Conservation (phyloP, 2,888 invertebrate genomes). For the Cyrtodaria siliqua region DNA sequence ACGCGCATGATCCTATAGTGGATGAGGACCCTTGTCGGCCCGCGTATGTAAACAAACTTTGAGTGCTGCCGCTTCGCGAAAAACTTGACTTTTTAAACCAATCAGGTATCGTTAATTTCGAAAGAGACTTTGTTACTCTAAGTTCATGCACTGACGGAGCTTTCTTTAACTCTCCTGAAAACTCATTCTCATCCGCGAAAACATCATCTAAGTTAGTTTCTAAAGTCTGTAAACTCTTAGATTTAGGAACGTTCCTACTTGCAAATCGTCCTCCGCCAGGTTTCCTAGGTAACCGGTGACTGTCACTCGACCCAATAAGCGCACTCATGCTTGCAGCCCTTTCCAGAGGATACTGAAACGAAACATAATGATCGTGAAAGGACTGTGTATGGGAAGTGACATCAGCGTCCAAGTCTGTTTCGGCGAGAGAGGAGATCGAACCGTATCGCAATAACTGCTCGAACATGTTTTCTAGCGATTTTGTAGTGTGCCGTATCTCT, state of each 20-base stretch:
- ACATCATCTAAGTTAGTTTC: conserved; percentile 80
- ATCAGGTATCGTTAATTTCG: conserved; percentile 97
- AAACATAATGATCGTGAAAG: conserved; percentile 74
- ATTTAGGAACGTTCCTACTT: conserved; percentile 77
- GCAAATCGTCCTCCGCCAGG: conserved; percentile 78
- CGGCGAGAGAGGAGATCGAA: conserved; percentile 75
- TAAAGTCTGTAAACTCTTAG: conserved; percentile 80
- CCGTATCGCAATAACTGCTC: conserved; percentile 69
- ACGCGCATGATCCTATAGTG: conserved; percentile 75
- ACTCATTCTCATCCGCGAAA: conserved; percentile 65
- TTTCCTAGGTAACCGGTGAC: conserved; percentile 65
- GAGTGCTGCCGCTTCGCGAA: conserved; percentile 78
- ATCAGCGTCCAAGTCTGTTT: conserved; percentile 80
- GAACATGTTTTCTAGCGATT: conserved; percentile 79
- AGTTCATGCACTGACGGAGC: conserved; percentile 97
- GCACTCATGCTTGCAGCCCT: conserved; percentile 82
- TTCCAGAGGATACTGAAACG: conserved; percentile 76
- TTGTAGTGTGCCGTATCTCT: conserved; percentile 73
- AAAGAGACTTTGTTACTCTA: conserved; percentile 96
- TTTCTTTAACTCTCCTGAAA: conserved; percentile 85
- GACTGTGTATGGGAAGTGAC: conserved; percentile 55
- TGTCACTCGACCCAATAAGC: conserved; percentile 61
- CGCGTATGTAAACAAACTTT: conserved; percentile 72
- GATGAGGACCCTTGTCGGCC: conserved; percentile 76
- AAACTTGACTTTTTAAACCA: conserved; percentile 92